Base-by-base conservation (phyloP, 2,113 vertebrate genomes). In the Gadus chalcogrammus region DNA sequence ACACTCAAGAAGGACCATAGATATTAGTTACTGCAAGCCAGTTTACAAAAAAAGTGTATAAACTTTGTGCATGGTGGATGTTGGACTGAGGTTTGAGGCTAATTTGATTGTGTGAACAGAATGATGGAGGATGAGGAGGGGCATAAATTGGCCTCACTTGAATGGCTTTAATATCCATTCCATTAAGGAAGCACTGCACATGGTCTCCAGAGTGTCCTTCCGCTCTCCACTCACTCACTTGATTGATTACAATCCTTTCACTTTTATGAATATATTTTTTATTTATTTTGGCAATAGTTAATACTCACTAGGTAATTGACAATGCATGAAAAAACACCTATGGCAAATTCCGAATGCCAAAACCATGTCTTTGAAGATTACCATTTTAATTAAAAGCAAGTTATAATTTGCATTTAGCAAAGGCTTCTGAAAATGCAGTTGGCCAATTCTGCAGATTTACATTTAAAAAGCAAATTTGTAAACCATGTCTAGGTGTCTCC, bases 111-210 rank as follows among this genome's bases (percentile, higher is more conserved):
- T 82, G 79, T 75, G 74, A 79, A 28, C 72, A 82, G 84, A 90
- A 91, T 84, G 90, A 88, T 79, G 42, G 42, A 74, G 79, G 78
- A 84, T 81, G 82, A 83, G 64, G 86, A 87, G 85, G 31, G 63
- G 81, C 76, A 87, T 88, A 88, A 83, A 87, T 87, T 88, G 83
- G 79, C 84, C 73, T 85, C 86, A 88, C 78, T 66, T 87, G 84
- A 85, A 77, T 81, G 84, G 76, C 76, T 87, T 89, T 90, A 85
- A 90, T 88, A 84, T 79, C 82, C 74, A 78, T 82, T 79, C 80
- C 78, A 85, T 90, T 89, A 86, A 77, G 65, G 55, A 75, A 62
- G 63, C 73, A 68, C 80, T 59, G 60, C 78, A 77, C 65, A 31
- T 48, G 69, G 79, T 71, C 84, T 87, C 79, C 69, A 75, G 78